Evolutionary conservation across 1,140 invertebrate genomes (phyloP), one percentile per base, ranked within the genome.

Genomic region (Papilio machaon): DNA sequence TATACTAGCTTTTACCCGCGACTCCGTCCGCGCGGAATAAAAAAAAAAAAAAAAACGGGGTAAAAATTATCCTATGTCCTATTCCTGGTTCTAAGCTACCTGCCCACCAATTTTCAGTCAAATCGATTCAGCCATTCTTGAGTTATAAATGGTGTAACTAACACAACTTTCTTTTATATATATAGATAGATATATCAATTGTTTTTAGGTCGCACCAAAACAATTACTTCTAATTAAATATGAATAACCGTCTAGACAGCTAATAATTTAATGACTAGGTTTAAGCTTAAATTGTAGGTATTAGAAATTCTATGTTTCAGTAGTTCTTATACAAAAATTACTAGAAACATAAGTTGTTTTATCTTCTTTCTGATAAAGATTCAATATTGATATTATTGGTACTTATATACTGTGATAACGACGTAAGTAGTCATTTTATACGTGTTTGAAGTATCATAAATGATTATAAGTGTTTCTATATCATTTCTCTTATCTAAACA

Each of bases 381-480:
- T 60, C 23, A 23, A 23, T 60, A 43, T 0, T 43, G 38, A 43
- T 43, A n/a, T 23, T 23, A 19, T 10, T 23, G 9, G 7, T 60
- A 60, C 58, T 9, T 60, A 10, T 60, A 60, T 60, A 13, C 49
- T 52, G 7, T 60, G 58, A 60, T 60, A 60, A 60, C 17, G 2
- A 60, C 58, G 58, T 60, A 23, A 60, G 58, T 60, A 60, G n/a
- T 19, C 58, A 60, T 60, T n/a, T 60, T 60, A 23, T 10, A 60
- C 17, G 58, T 60, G 58, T 60, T 60, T 9, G 7, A 19, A 60
- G 7, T 60, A 23, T 58, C 54, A 19, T 23, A 11, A 64, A 19
- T 64, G 19, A 30, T 5, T 17, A 54, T 64, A 23, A 30, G 8
- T 23, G 19, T 23, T 23, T 30, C 58, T 30, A 64, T 64, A 19